Percentiles rank a stretch among this genome's conserved stretches.
Conservation (phyloP, 2,113 vertebrate species). For the Scolopax mira region DNA sequence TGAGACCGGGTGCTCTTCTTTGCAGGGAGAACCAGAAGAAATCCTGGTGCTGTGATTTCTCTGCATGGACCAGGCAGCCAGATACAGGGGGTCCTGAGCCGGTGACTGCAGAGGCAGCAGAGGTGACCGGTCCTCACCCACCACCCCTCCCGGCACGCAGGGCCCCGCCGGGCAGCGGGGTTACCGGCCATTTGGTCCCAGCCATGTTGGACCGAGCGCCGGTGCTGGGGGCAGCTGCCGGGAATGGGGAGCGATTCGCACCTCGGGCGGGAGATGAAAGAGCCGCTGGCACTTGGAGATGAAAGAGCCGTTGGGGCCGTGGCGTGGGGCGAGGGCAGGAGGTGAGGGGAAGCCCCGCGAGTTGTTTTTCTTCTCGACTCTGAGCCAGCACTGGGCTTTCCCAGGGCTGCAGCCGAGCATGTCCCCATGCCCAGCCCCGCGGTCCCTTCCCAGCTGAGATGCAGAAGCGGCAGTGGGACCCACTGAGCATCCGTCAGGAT, state of each 20-base stretch:
- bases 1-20: accelerated
- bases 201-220: background rate
- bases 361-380: background rate
- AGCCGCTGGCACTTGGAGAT: background rate
- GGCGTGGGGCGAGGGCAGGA: background rate
- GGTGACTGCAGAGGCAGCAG: background rate
- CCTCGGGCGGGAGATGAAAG: slow-evolving; percentile 32
- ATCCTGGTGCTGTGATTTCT: accelerated
- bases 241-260: background rate
- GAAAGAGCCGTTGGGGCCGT: background rate
- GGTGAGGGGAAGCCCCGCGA: background rate
- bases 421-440: accelerated
- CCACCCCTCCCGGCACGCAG: accelerated
- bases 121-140: accelerated
- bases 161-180: background rate
- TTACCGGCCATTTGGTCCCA: background rate
- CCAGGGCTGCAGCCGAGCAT: background rate
- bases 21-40: background rate
- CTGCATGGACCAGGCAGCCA: background rate
- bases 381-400: background rate
- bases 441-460: background rate
- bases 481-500: accelerated
- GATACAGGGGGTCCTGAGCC: background rate
- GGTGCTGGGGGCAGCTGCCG: background rate
- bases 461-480: accelerated